Base-by-base conservation (phyloP, 2,113 vertebrate genomes). In the Dipodomys ordii region DNA sequence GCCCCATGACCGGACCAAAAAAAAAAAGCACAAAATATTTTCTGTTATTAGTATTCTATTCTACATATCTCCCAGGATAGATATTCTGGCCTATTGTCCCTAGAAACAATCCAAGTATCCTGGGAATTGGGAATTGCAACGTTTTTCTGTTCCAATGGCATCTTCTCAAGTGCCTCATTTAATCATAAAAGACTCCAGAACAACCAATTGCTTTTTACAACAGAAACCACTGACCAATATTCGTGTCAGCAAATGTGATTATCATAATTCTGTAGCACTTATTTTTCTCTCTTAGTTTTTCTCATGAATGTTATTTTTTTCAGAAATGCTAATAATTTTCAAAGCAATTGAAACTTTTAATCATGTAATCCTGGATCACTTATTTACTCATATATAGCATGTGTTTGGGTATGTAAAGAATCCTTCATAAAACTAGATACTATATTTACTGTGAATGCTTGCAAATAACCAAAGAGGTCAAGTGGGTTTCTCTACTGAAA, bases 231-330 rank as follows among this genome's bases (percentile, higher is more conserved):
- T 90, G 68, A 3, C 35, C 46, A 83, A 78, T 77, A 91, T 95
- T 95, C 81, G 82, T 73, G 92, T 94, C 53, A 82, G 91, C 84
- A 97, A 92, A 94, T 92, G 69, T 85, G 64, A 68, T 94, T 25
- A 53, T 79, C 62, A 71, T 92, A 92, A 94, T n/a, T 87, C 22
- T 94, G 28, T 80, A 92, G 64, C 64, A 81, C 13, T 92, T 35
- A 73, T 65, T 46, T 93, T 82, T 19, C 60, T 91, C 93, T 83
- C 68, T 71, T 91, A 78, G 28, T 68, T 76, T 71, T 84, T 68
- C 53, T 87, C n/a, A 69, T 69, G 39, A 4, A 62, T 90, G 46
- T 19, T 7, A 68, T 77, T 88, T 69, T 91, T 91, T 94, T 86
- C 1, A 83, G 76, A 19, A 28, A 20, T 84, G 74, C 76, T 74